Base-by-base conservation (phyloP, 2,113 vertebrate genomes). In the Canis aureus region DNA sequence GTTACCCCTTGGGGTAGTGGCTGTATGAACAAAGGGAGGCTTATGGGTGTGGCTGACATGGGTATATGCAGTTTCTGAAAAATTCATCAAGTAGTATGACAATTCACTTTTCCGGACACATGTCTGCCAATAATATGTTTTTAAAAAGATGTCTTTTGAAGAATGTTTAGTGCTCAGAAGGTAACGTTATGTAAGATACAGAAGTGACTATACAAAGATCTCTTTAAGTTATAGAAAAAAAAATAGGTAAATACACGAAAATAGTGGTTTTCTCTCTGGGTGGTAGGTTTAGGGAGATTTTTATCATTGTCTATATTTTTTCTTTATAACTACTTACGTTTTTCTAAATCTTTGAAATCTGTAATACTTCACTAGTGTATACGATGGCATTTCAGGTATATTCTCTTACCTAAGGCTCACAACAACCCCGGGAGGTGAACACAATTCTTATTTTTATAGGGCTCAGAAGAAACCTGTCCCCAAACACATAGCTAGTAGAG, bases 121-220 rank as follows among this genome's bases (percentile, higher is more conserved):
- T 13, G 4, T n/a, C 74, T 12, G 27, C 83, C 17, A 20, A 79
- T 49, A 81, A 64, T 27, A 73, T 43, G 17, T 53, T 88, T 91
- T 85, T 29, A 76, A 92, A 92, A 94, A 22, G 32, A 62, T 92
- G n/a, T 82, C 80, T 55, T 55, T 83, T 62, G 38, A 69, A 86
- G 82, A 43, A 49, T 60, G 27, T 88, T 55, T 62, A 71, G 60
- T 79, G n/a, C 55, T 92, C n/a, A 95, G n/a, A 76, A 84, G 64
- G 85, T 69, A 88, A 60, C 4, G 1, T 79, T 69, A 93, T 32
- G 5, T 27, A 80, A 91, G 22, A 62, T 10, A 90, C 17, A 60
- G 62, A 97, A 53, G 53, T 81, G n/a, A 95, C 43, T 38, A 66
- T 0, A 62, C 25, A 83, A 86, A 79, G 57, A 53, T 60, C 74